These are phyloP conservation scores for Steinernema hermaphroditum DNA, from an alignment of 2,888 invertebrate species.

Conservation along the genomic window DNA sequence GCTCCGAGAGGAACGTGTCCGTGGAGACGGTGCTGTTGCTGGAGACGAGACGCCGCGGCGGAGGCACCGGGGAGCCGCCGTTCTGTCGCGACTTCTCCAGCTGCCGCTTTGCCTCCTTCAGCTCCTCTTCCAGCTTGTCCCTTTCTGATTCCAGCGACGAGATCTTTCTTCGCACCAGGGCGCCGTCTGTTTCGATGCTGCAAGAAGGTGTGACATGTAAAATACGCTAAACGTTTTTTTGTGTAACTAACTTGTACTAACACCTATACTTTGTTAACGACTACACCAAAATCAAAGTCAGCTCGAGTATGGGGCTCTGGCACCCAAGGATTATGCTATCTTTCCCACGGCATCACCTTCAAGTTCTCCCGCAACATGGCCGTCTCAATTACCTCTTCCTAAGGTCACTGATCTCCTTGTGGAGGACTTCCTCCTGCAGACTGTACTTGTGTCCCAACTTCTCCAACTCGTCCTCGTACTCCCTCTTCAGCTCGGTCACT, in stretches of 20 bases:
- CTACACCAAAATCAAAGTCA: too few relatives aligned
- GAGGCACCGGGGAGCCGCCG: slow-evolving; percentile 30
- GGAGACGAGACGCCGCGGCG: slow-evolving; percentile 31
- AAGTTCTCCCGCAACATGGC: too few relatives aligned
- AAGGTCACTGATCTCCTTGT: slow-evolving; percentile 8
- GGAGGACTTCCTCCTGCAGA: slow-evolving; percentile 17
- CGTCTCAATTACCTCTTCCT: slow-evolving; percentile 9
- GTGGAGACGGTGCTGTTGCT: slow-evolving; percentile 32
- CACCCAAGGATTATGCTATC: too few relatives aligned
- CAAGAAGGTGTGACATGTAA: slow-evolving; percentile 33
- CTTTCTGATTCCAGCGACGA: slow-evolving; percentile 34
- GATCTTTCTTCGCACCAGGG: slow-evolving; percentile 36
- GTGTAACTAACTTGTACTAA: neutral
- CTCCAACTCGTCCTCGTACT: slow-evolving; percentile 35
- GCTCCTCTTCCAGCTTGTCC: slow-evolving; percentile 32
- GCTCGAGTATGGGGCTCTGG: too few relatives aligned
- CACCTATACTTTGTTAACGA: too few relatives aligned
- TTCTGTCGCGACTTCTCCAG: slow-evolving; percentile 31
- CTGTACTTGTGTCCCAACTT: slow-evolving; percentile 11
- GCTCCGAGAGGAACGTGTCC: slow-evolving; percentile 32
- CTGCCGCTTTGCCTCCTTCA: slow-evolving; percentile 22
- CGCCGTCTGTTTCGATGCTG: slow-evolving; percentile 34
- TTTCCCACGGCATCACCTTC: too few relatives aligned
- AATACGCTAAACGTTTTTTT: too few relatives aligned
- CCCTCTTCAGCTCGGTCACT: slow-evolving; percentile 34